phyloP scores from a whole-genome alignment of 1,140 invertebrate genomes.

The Samia ricini region DNA sequence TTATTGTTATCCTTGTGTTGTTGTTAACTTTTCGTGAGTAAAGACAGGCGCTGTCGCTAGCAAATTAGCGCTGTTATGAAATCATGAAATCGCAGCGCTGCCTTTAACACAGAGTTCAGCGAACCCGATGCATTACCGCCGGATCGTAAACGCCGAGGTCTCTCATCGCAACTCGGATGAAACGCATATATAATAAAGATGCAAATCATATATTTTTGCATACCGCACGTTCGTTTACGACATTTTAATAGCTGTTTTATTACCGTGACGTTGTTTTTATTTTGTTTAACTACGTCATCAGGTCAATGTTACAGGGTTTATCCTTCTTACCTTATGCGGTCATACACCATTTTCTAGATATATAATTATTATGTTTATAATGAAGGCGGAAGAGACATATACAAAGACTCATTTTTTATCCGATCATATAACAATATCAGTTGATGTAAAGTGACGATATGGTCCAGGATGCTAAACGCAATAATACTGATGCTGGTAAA shows the following conservation, averaged over 20 bases:
- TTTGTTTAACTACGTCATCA: neutral
- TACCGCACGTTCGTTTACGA: slow-evolving; percentile 3
- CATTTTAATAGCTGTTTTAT: neutral
- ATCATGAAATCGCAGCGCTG: neutral
- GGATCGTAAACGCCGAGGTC: neutral
- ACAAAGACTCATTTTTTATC: too few relatives aligned
- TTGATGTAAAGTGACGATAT: too few relatives aligned
- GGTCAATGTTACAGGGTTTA: neutral
- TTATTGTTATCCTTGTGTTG: too few relatives aligned
- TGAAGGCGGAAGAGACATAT: too few relatives aligned
- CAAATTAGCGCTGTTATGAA: too few relatives aligned
- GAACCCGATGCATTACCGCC: neutral
- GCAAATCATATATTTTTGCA: slow-evolving; percentile 12
- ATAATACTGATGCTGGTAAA: too few relatives aligned
- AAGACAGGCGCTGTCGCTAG: neutral
- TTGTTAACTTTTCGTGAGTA: neutral
- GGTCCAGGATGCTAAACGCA: too few relatives aligned
- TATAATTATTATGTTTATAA: too few relatives aligned
- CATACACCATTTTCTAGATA: too few relatives aligned
- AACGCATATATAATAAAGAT: slow-evolving; percentile 1
- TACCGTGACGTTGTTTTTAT: neutral
- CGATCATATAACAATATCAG: too few relatives aligned
- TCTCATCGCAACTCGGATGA: neutral
- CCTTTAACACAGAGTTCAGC: neutral
- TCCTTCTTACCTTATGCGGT: neutral